phyloP scores from a whole-genome alignment of 1,140 invertebrate genomes.

The Rhyacophila brunnea region DNA sequence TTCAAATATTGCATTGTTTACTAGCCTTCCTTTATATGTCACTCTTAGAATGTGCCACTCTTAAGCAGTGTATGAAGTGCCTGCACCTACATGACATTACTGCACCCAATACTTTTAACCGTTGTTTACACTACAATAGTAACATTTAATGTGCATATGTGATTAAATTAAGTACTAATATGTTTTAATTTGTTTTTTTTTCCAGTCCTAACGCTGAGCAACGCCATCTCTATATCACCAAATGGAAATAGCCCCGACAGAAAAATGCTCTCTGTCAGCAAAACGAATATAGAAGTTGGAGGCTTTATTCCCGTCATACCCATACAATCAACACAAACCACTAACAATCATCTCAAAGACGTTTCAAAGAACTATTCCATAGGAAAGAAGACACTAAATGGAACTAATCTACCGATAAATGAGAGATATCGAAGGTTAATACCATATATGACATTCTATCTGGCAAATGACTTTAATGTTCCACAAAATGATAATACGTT shows the following conservation, averaged over 20 bases:
- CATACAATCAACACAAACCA: constrained; percentile 15
- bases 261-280: constrained; percentile 45
- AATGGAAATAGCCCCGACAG: constrained; percentile 53
- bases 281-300: constrained; percentile 36
- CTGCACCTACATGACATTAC: no score
- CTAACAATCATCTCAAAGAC: constrained; percentile 34
- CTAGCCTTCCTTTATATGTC: no score
- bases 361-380: constrained; percentile 20
- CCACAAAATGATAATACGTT: constrained; percentile 39
- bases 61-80: no score
- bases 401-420: constrained; percentile 48
- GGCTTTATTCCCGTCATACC: constrained; percentile 38
- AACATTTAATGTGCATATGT: no score
- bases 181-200: constrained; percentile 38
- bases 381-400: constrained; percentile 32
- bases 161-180: no score
- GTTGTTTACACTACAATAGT: no score
- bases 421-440: constrained; percentile 73
- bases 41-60: no score
- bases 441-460: constrained; percentile 79
- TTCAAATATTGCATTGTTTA: no score
- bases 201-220: constrained; percentile 41
- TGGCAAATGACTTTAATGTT: constrained; percentile 59
- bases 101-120: no score
- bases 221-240: constrained; percentile 44